These are phyloP conservation scores for Calameuta filiformis DNA, from an alignment of 2,888 invertebrate species.

Conservation along the genomic window DNA sequence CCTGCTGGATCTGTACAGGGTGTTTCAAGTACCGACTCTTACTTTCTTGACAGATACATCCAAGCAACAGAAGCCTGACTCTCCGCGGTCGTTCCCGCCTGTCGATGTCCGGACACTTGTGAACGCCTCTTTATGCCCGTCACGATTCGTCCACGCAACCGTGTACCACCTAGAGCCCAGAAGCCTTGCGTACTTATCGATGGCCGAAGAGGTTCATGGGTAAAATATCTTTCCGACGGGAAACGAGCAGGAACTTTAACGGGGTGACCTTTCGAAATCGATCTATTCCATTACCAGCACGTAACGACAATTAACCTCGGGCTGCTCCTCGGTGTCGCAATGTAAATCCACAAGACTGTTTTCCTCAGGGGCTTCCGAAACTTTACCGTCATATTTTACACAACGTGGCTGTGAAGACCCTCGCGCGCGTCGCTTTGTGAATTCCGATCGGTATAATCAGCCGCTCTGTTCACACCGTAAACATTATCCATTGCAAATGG, in stretches of 20 bases:
- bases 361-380: not conserved
- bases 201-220: not conserved
- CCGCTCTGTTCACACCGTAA: not conserved
- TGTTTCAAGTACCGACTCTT: not conserved
- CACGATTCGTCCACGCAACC: not conserved
- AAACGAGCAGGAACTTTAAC: not conserved
- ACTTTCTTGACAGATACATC: not conserved
- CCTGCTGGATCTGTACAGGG: not conserved
- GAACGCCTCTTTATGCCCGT: not conserved
- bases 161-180: not conserved
- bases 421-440: not conserved
- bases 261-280: not conserved
- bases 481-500: not conserved
- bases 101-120: not conserved
- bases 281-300: not conserved
- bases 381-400: not conserved
- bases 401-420: not conserved
- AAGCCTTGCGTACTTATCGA: not conserved
- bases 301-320: not conserved
- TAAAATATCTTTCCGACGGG: not conserved
- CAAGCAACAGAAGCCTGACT: not conserved
- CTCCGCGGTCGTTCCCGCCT: not conserved
- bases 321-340: not conserved
- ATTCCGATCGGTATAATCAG: not conserved
- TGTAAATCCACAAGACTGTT: not conserved